phyloP scores from a whole-genome alignment of 2,888 invertebrate species.

The Xestia c-nigrum region DNA sequence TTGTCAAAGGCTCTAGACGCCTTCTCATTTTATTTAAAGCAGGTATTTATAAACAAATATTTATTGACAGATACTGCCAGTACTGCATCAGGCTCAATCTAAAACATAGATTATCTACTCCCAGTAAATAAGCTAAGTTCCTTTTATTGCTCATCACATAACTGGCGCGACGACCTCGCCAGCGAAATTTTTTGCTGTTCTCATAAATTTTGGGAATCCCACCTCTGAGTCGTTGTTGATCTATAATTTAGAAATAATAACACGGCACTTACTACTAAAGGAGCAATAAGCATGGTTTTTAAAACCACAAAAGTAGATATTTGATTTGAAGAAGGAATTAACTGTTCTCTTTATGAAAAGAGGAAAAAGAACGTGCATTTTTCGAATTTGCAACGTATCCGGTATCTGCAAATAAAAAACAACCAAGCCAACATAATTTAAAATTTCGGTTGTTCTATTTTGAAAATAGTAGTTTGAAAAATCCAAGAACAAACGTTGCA shows the following conservation, averaged over 20 bases:
- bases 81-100: slow-evolving; percentile 2
- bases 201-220: slow-evolving; percentile 79
- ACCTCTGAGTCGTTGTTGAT: slow-evolving; percentile 67
- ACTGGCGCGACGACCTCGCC: slow-evolving; percentile 77
- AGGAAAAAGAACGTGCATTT: neutral
- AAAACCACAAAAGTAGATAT: slow-evolving; percentile 21
- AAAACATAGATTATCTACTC: slow-evolving; percentile 15
- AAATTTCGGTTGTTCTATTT: neutral
- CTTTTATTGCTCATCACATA: slow-evolving; percentile 44
- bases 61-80: neutral
- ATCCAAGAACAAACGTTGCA: neutral
- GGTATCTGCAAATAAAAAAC: neutral
- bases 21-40: neutral
- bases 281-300: slow-evolving; percentile 28
- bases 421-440: neutral
- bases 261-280: slow-evolving; percentile 57
- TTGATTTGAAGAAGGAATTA: slow-evolving; percentile 13
- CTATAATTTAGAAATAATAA: slow-evolving; percentile 69
- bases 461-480: neutral
- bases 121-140: slow-evolving; percentile 36
- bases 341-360: neutral
- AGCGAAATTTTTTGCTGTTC: slow-evolving; percentile 75
- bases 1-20: neutral
- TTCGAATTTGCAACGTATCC: neutral
- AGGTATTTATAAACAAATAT: slow-evolving; percentile 2